Evolutionary conservation across 2,113 vertebrate species (phyloP).

Genomic region (Aspiorhynchus laticeps): DNA sequence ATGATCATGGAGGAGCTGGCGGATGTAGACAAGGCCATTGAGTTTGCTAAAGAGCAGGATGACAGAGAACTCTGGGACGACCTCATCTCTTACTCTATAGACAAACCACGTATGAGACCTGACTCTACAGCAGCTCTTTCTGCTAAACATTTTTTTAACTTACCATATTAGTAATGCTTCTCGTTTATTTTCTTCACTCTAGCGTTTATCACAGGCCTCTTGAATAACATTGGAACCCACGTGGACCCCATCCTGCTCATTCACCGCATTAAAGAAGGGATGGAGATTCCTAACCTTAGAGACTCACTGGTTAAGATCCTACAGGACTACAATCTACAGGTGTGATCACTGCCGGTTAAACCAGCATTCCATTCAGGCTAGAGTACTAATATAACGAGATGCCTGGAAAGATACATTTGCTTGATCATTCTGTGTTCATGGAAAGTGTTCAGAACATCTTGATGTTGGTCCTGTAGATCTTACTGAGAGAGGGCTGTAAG

Average conservation of each 20-base stretch:
- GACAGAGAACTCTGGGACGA: conserved; percentile 98
- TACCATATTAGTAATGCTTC: background rate
- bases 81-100: conserved; percentile 96
- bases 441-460: background rate
- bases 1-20: conserved; percentile 98
- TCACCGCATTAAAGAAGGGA: conserved; percentile 96
- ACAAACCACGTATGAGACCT: conserved; percentile 89
- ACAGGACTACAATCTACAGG: conserved; percentile 98
- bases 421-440: background rate
- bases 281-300: conserved; percentile 98
- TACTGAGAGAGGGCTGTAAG: conserved; percentile 95
- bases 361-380: background rate
- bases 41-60: conserved; percentile 98
- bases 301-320: conserved; percentile 98
- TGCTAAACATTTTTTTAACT: background rate
- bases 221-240: conserved; percentile 98
- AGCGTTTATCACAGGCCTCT: conserved; percentile 97
- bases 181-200: conserved; percentile 27
- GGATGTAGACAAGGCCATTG: conserved; percentile 97
- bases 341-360: conserved; percentile 55
- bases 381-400: background rate
- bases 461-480: conserved; percentile 78
- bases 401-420: background rate
- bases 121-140: background rate
- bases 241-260: conserved; percentile 97